Evolutionary conservation across 2,113 vertebrate species (phyloP).

Genomic region (Oceanodroma tethys): DNA sequence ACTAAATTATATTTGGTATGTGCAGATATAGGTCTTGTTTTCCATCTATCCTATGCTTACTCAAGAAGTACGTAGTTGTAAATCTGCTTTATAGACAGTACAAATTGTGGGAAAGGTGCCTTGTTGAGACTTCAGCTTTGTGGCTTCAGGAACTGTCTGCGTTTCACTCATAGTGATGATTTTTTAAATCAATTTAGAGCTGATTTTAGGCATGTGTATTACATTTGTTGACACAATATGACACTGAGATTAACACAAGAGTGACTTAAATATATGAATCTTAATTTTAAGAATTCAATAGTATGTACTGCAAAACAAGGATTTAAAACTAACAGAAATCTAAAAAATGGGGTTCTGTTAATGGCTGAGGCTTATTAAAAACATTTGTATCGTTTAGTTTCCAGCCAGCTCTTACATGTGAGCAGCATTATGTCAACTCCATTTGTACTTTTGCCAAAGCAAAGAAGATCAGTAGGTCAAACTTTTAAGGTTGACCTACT

Average conservation of each 20-base stretch:
- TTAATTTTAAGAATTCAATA: not conserved
- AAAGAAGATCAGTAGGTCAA: slow-evolving; percentile 48
- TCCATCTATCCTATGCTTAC: not conserved
- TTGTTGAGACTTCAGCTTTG: not conserved
- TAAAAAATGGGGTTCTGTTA: not conserved
- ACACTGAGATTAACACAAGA: not conserved
- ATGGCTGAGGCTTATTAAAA: slow-evolving; percentile 1
- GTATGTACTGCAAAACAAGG: not conserved
- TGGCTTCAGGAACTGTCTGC: not conserved
- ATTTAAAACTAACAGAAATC: not conserved
- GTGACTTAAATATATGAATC: not conserved
- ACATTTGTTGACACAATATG: not conserved
- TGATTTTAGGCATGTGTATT: not conserved
- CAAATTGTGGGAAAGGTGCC: not conserved
- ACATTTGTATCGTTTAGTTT: not conserved
- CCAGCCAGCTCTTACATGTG: not conserved
- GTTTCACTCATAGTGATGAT: not conserved
- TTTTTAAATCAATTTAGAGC: not conserved
- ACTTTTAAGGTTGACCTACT: slow-evolving; percentile 31
- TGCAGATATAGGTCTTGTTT: not conserved
- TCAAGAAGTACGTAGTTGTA: not conserved
- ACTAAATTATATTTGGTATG: not conserved
- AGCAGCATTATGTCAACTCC: slow-evolving; percentile 22
- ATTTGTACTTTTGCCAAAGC: slow-evolving; percentile 44
- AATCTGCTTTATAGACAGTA: not conserved